Percentiles rank a stretch among this genome's conserved stretches.
phyloP scores from a whole-genome alignment of 1,140 invertebrate species.

The Gerris buenoi region DNA sequence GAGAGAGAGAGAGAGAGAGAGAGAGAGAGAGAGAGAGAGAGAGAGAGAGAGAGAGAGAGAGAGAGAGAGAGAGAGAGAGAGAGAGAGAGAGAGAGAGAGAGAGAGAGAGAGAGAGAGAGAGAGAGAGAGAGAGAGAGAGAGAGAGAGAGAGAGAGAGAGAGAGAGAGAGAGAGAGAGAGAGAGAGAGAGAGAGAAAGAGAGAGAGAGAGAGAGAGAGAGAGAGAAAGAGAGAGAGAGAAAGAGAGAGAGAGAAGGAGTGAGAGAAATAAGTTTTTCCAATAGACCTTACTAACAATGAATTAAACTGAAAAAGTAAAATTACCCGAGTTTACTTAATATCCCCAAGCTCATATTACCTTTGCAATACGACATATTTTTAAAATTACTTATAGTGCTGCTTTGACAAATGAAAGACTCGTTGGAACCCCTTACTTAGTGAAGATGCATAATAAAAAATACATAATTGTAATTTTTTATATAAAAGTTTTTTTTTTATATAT shows the following conservation, averaged over 20 bases:
- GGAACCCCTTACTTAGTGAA: too few species aligned
- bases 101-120: neutral
- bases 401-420: too few species aligned
- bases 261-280: neutral
- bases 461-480: too few species aligned
- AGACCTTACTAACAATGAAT: too few species aligned
- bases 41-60: neutral
- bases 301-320: too few species aligned
- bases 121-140: neutral
- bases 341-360: too few species aligned
- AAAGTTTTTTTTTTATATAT: too few species aligned
- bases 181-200: neutral
- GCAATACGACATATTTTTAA: too few species aligned
- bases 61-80: neutral
- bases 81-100: neutral
- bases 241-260: constrained; percentile 1
- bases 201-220: constrained; percentile 5
- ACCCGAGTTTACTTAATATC: too few species aligned
- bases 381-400: too few species aligned
- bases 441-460: too few species aligned
- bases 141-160: neutral
- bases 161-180: neutral
- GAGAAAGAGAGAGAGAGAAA: neutral
- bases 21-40: neutral
- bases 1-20: neutral